These are phyloP conservation scores for Lepidocyrtinus sp. DNA, from an alignment of 2,888 invertebrate species.

Conservation along the genomic window DNA sequence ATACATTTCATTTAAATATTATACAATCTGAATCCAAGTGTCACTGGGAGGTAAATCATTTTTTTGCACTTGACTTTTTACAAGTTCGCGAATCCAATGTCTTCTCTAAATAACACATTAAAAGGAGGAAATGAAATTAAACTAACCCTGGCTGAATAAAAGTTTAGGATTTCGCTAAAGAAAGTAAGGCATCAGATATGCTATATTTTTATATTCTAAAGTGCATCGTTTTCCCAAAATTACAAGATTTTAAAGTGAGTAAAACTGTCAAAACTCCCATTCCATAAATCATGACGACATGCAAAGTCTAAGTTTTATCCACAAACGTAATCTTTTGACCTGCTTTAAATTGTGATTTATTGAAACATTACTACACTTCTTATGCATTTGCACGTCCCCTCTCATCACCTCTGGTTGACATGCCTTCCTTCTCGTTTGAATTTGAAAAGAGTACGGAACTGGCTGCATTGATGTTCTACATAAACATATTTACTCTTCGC, in stretches of 20 bases:
- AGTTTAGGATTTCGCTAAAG: background rate
- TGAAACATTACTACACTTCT: background rate
- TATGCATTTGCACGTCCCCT: background rate
- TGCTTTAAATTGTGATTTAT: background rate
- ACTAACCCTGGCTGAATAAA: background rate
- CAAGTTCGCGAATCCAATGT: conserved; percentile 5
- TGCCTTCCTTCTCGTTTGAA: background rate
- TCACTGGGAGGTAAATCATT: too few species aligned
- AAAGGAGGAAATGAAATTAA: background rate
- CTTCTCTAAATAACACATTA: background rate
- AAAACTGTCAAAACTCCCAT: background rate
- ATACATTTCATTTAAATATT: too few species aligned
- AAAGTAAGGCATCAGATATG: conserved; percentile 10
- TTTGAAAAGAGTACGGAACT: background rate
- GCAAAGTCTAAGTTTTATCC: background rate
- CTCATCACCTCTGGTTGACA: background rate
- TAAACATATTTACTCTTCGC: background rate
- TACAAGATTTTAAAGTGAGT: background rate
- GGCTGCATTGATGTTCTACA: background rate
- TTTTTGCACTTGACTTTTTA: conserved; percentile 8
- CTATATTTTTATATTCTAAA: background rate
- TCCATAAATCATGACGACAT: background rate
- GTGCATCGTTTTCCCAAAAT: background rate
- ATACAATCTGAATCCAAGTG: background rate
- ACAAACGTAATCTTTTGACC: background rate